Percentiles rank a stretch among this genome's conserved stretches.
These are phyloP conservation scores for Koerneria pararmatus DNA, from an alignment of 2,888 invertebrate genomes.

Conservation along the genomic window DNA sequence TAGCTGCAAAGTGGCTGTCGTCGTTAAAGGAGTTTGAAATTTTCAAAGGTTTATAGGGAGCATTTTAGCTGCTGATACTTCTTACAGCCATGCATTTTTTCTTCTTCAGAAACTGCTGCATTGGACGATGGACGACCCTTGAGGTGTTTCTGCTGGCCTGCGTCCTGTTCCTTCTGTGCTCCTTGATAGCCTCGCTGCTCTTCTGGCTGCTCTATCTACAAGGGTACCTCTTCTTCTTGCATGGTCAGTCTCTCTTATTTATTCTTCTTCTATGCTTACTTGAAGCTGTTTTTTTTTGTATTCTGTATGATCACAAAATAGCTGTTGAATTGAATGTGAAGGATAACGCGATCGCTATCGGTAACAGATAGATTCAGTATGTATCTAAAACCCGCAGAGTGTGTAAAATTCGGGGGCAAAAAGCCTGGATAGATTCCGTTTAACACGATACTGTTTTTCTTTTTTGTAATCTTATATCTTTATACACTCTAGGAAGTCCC, in stretches of 20 bases:
- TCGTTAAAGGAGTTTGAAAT: neutral
- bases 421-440: neutral
- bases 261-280: too few species aligned
- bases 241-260: slow-evolving; percentile 27
- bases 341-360: too few species aligned
- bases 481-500: slow-evolving; percentile 14
- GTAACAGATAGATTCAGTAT: too few species aligned
- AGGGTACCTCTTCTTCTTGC: slow-evolving; percentile 41
- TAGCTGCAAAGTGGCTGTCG: too few species aligned
- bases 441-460: slow-evolving; percentile 8
- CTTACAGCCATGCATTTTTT: neutral
- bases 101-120: slow-evolving; percentile 22
- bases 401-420: slow-evolving; percentile 37
- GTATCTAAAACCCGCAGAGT: slow-evolving; percentile 27
- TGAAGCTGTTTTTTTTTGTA: too few species aligned
- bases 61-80: neutral
- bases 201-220: slow-evolving; percentile 44
- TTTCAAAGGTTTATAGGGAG: neutral
- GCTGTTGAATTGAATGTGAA: too few species aligned
- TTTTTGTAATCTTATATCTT: neutral
- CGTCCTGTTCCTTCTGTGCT: slow-evolving; percentile 32
- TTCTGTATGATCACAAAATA: too few species aligned
- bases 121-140: slow-evolving; percentile 35
- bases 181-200: slow-evolving; percentile 34
- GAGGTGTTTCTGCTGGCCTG: slow-evolving; percentile 38